These are phyloP conservation scores for Drosophila parvula DNA, from an alignment of 1,140 invertebrate species.

Conservation along the genomic window DNA sequence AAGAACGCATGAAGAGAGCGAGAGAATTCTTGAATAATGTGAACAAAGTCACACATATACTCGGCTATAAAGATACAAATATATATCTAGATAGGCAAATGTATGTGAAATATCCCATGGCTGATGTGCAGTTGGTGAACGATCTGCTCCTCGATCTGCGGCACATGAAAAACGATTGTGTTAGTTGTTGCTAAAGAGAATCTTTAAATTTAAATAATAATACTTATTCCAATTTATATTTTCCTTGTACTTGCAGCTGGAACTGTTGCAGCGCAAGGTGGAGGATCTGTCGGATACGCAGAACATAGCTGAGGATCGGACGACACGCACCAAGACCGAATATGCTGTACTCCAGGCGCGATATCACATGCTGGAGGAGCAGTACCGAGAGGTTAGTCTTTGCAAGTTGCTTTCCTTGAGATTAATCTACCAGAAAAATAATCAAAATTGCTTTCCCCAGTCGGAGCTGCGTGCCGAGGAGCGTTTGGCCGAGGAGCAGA, in stretches of 20 bases:
- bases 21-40: constrained; percentile 30
- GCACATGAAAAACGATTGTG: constrained; percentile 79
- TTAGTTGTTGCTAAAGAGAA: constrained; percentile 62
- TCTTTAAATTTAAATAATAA: not conserved
- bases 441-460: constrained; percentile 60
- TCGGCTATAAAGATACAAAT: constrained; percentile 1
- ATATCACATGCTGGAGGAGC: constrained; percentile 96
- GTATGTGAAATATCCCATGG: constrained; percentile 82
- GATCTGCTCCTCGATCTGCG: constrained; percentile 78
- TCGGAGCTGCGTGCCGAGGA: constrained; percentile 93
- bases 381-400: constrained; percentile 90
- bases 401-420: not conserved
- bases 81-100: constrained; percentile 69
- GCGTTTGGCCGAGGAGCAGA: constrained; percentile 92
- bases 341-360: constrained; percentile 94
- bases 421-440: not conserved
- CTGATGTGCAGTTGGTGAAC: constrained; percentile 77
- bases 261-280: constrained; percentile 95
- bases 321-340: constrained; percentile 93
- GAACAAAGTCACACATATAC: not conserved
- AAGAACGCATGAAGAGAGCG: not conserved
- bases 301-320: constrained; percentile 92
- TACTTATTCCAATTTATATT: not conserved
- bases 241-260: constrained; percentile 87
- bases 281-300: constrained; percentile 93